Base-by-base conservation (phyloP, 2,113 vertebrate species). In the Prolemur simus region DNA sequence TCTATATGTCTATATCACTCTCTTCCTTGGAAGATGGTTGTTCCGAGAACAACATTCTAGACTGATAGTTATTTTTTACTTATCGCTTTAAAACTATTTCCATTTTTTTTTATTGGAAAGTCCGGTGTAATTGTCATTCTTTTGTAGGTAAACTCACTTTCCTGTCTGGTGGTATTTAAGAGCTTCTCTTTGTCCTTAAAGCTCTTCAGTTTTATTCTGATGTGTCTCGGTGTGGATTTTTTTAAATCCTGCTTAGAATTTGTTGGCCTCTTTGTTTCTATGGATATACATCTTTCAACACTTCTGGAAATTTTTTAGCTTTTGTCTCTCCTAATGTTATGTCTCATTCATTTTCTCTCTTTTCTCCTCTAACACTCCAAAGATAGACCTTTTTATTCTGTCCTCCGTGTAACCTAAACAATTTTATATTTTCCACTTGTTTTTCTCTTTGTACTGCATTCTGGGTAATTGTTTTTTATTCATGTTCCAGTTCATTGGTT, bases 111-210 rank as follows among this genome's bases (percentile, higher is more conserved):
- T 96, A 42, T 68, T 88, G 58, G 69, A 88, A 78, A 78, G 42
- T 71, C 32, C 25, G 42, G 64, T 23, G 20, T 89, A 63, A 54
- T n/a, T 77, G 34, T 88, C 84, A 60, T 47, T 93, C 42, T 77
- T 84, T 85, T 60, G 23, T 60, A 8, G n/a, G 17, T 63, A 89
- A 93, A 84, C 54, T 71, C 4, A 45, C 52, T 71, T 29, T 93
- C 29, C 42, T 84, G 27, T 85, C 60, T 69, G 27, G 21, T n/a
- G 39, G 2, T 93, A 37, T 54, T 6, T 64, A 71, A 83, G 52
- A 71, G 32, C 54, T 71, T 89, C 95, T 90, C n/a, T 78, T 78
- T 84, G 49, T 84, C 37, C 56, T 93, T 64, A 39, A 68, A 85
- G 80, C 56, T 93, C 37, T 73, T 94, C 64, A 81, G 56, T 83